phyloP scores from a whole-genome alignment of 2,888 invertebrate species.

The Dioctria rufipes region DNA sequence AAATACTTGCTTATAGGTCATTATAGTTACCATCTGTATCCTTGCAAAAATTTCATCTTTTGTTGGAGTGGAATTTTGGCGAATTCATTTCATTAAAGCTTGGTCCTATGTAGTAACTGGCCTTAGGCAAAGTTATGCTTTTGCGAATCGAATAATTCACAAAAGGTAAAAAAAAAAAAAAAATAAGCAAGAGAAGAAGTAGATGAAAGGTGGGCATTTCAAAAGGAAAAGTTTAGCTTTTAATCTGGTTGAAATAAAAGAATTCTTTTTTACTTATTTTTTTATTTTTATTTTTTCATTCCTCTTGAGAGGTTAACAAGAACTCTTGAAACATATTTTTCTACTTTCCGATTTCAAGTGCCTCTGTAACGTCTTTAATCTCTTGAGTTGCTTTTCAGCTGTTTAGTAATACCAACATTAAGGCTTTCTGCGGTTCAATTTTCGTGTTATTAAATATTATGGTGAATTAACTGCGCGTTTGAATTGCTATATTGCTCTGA shows the following conservation, averaged over 20 bases:
- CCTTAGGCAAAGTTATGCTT: conserved; percentile 24
- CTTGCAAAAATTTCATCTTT: neutral
- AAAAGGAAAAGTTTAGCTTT: neutral
- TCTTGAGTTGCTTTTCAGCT: conserved; percentile 16
- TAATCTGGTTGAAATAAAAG: conserved; percentile 17
- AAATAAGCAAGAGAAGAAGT: neutral
- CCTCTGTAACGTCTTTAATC: conserved; percentile 14
- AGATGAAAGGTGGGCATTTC: neutral
- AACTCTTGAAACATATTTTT: conserved; percentile 21
- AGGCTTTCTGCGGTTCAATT: conserved; percentile 2
- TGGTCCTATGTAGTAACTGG: conserved; percentile 5
- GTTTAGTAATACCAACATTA: conserved; percentile 1
- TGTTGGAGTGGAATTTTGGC: conserved; percentile 17
- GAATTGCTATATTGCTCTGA: no score
- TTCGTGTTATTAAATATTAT: conserved; percentile 19
- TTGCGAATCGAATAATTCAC: conserved; percentile 38
- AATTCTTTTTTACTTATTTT: conserved; percentile 14
- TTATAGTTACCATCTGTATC: neutral
- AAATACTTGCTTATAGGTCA: neutral
- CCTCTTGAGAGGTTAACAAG: conserved; percentile 5
- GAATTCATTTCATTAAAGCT: conserved; percentile 22
- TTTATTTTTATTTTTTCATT: neutral
- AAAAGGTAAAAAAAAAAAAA: conserved; percentile 5
- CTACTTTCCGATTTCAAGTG: conserved; percentile 18
- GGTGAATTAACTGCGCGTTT: conserved; percentile 11